These are phyloP conservation scores for Polyploca ridens DNA, from an alignment of 2,888 invertebrate species.

Conservation along the genomic window DNA sequence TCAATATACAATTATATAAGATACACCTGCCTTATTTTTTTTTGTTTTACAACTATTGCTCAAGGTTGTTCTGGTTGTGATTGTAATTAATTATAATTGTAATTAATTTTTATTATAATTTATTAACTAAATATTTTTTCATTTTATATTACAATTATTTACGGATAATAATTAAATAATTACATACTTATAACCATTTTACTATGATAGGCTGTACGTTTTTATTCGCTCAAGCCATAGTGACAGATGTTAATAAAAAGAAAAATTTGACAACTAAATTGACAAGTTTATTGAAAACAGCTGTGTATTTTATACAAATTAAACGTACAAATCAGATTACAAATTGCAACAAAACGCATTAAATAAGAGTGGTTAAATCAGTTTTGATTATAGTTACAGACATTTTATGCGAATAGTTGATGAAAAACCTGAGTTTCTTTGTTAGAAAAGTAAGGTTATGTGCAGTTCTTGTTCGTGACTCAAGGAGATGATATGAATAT, in stretches of 20 bases:
- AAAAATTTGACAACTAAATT: constrained; percentile 57
- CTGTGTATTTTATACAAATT: constrained; percentile 44
- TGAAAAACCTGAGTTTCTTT: constrained; percentile 35
- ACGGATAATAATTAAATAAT: no score
- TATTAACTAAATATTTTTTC: no score
- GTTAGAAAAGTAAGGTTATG: constrained; percentile 66
- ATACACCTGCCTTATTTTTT: no score
- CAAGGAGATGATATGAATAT: constrained; percentile 64
- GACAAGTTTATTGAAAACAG: constrained; percentile 73
- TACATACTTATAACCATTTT: no score
- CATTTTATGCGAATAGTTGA: constrained; percentile 19
- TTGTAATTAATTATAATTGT: no score
- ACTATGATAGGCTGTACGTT: background rate
- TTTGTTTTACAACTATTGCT: no score
- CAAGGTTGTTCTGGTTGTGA: no score
- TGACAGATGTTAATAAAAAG: background rate
- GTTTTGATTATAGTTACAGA: constrained; percentile 17
- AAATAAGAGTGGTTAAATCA: constrained; percentile 21
- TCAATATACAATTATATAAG: no score
- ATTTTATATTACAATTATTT: no score
- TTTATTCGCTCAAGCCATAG: background rate
- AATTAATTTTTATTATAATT: no score
- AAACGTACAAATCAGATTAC: constrained; percentile 28
- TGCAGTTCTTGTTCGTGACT: constrained; percentile 53
- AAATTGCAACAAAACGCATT: constrained; percentile 21